Evolutionary conservation across 2,113 vertebrate species (phyloP), one percentile per base, ranked within the genome.

Genomic region (Rhodinocichla rosea): DNA sequence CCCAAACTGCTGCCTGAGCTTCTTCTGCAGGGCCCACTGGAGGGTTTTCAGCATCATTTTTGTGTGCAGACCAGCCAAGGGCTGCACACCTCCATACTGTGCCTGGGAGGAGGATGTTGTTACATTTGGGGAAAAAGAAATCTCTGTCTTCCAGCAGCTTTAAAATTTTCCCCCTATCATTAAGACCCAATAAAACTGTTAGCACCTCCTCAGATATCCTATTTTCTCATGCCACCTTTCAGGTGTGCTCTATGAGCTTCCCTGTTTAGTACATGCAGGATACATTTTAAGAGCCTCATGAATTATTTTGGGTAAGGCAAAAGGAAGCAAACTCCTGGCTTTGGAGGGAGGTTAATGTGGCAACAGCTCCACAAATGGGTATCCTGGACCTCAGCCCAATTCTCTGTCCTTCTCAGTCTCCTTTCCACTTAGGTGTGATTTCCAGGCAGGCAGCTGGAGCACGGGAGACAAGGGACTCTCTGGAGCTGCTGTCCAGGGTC

Each of bases 401-500:
- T 62, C 44, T 85, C 65, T n/a, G 10, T 76, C 75, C 60, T 94
- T 82, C 59, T 50, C 60, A 75, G 76, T 50, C 80, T 91, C 63
- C 60, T 85, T 88, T 83, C 45, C 55, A 10, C 11, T 49, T 59
- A 6, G 18, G 27, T 49, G 59, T 15, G 88, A 76, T 55, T 87
- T 76, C 78, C 42, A 83, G 79, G 42, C 57, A 60, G 70, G 59
- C 49, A 75, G 45, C 8, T 0, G 13, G 86, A 82, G 19, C 2
- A 0, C 0, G 1, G 64, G 32, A 65, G 53, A n/a, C 2, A 11
- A 16, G 45, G 32, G 30, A 39, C 30, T 57, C 0, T 0, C n/a
- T 50, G n/a, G 60, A 75, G 27, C 3, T 13, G 45, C 63, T 52
- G 57, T 33, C 52, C 57, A 12, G 2, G 21, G 26, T 26, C 42